Conservation (phyloP, 2,113 vertebrate species). For the Melospiza georgiana region DNA sequence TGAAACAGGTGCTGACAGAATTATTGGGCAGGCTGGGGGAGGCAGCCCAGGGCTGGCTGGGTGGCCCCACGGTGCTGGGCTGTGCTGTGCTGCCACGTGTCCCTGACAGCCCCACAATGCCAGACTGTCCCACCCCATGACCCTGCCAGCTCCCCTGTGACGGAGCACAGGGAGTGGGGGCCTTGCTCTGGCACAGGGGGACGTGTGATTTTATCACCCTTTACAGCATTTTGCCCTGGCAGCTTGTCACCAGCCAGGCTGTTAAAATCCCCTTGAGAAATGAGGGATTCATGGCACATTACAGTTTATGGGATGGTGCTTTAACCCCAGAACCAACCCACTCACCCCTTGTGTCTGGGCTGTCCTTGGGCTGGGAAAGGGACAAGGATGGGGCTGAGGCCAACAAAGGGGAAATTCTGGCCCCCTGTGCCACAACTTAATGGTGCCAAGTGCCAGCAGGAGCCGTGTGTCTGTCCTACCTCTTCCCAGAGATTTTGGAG, state of each 20-base stretch:
- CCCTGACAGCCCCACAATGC: rapidly evolving
- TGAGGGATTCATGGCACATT: not conserved
- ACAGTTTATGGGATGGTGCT: not conserved
- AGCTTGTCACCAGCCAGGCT: not conserved
- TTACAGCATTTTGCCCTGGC: not conserved
- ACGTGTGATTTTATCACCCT: not conserved
- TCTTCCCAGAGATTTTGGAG: rapidly evolving
- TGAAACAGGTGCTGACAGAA: slow-evolving; percentile 60
- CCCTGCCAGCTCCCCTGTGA: rapidly evolving
- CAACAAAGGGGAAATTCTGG: not conserved
- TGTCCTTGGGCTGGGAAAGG: not conserved
- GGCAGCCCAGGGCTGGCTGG: not conserved
- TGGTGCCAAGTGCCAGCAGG: not conserved
- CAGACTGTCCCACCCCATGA: not conserved
- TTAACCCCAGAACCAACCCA: not conserved
- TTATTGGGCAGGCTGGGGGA: slow-evolving; percentile 34
- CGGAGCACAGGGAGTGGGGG: not conserved
- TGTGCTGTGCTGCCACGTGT: not conserved
- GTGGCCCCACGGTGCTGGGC: not conserved
- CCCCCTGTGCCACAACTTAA: rapidly evolving
- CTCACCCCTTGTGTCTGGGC: rapidly evolving
- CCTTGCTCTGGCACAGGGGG: not conserved
- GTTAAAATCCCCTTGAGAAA: not conserved
- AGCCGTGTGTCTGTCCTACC: rapidly evolving
- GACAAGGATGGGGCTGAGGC: not conserved